phyloP scores from a whole-genome alignment of 2,888 invertebrate genomes.

The Napeogenes inachia region DNA sequence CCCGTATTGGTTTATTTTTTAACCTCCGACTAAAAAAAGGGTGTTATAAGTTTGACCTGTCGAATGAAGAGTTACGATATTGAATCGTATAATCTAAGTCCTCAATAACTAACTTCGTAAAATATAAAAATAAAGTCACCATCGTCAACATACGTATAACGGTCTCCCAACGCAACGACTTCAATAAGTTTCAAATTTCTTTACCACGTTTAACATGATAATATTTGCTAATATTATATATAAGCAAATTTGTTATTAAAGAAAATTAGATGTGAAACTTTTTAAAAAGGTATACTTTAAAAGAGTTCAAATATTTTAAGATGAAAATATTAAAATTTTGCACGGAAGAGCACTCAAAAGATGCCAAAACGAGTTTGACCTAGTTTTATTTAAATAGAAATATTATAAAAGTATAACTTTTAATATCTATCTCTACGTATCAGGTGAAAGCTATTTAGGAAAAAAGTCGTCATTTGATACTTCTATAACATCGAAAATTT shows the following conservation, averaged over 20 bases:
- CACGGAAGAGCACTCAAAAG: conserved; percentile 7
- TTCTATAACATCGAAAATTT: neutral
- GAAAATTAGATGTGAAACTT: neutral
- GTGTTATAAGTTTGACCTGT: too few species aligned
- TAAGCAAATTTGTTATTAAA: neutral
- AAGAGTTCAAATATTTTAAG: conserved; percentile 4
- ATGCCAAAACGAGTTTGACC: conserved; percentile 8
- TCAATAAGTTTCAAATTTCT: too few species aligned
- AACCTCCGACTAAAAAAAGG: too few species aligned
- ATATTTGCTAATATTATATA: neutral
- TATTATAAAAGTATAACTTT: conserved; percentile 2
- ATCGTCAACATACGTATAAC: too few species aligned
- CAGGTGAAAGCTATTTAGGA: neutral
- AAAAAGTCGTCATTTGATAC: neutral
- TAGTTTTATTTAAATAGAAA: conserved; percentile 4
- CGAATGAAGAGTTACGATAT: too few species aligned
- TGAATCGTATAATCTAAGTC: too few species aligned
- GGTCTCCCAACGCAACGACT: too few species aligned
- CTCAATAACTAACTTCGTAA: too few species aligned
- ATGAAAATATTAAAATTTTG: conserved; percentile 6
- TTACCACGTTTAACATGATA: too few species aligned
- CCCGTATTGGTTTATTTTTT: too few species aligned
- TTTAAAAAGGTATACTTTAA: neutral
- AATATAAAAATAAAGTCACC: too few species aligned
- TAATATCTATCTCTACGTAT: neutral